A percentile compares a stretch with the other conserved stretches of the same genome.
Evolutionary conservation across 23 tunicate genomes (phyloP).

Genomic region (Diplosoma virens): DNA sequence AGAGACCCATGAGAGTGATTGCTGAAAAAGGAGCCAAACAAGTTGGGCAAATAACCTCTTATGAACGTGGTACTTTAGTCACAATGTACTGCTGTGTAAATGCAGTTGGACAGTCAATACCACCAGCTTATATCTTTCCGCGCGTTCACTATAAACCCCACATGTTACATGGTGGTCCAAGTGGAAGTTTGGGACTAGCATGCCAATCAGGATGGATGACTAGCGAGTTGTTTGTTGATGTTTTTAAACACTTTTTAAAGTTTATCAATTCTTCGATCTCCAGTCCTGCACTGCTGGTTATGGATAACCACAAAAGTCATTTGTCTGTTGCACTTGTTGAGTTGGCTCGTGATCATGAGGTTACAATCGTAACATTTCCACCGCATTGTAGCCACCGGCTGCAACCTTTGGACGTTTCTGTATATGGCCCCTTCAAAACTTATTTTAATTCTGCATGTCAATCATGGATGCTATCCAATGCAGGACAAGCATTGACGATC

Average conservation of each 20-base stretch:
- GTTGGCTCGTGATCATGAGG: slow-evolving; percentile 17
- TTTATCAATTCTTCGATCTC: slow-evolving; percentile 5
- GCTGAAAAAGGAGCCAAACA: slow-evolving; percentile 43
- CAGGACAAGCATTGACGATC: slow-evolving; percentile 20
- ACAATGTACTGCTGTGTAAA: slow-evolving; percentile 48
- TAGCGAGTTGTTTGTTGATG: slow-evolving; percentile 29
- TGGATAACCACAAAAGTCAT: slow-evolving; percentile 44
- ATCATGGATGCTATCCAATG: slow-evolving; percentile 22
- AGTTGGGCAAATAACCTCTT: slow-evolving; percentile 39
- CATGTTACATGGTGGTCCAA: slow-evolving; percentile 16
- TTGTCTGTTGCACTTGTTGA: slow-evolving; percentile 19
- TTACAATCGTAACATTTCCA: slow-evolving; percentile 41
- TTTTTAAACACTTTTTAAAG: slow-evolving; percentile 5
- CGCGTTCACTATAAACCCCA: slow-evolving; percentile 29
- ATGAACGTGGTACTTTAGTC: slow-evolving; percentile 27
- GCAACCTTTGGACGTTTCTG: slow-evolving; percentile 30
- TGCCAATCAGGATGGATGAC: slow-evolving; percentile 33
- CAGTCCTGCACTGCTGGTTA: slow-evolving; percentile 26
- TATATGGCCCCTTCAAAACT: slow-evolving; percentile 41
- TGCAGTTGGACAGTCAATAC: slow-evolving; percentile 31
- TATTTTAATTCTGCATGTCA: slow-evolving; percentile 28
- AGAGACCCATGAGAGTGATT: slow-evolving; percentile 13
- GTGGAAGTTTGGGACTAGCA: slow-evolving; percentile 42
- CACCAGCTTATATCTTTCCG: slow-evolving; percentile 40
- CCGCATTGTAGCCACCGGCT: slow-evolving; percentile 42